phyloP scores from a whole-genome alignment of 2,797 vertebrate species.

The Syngnathus acus region DNA sequence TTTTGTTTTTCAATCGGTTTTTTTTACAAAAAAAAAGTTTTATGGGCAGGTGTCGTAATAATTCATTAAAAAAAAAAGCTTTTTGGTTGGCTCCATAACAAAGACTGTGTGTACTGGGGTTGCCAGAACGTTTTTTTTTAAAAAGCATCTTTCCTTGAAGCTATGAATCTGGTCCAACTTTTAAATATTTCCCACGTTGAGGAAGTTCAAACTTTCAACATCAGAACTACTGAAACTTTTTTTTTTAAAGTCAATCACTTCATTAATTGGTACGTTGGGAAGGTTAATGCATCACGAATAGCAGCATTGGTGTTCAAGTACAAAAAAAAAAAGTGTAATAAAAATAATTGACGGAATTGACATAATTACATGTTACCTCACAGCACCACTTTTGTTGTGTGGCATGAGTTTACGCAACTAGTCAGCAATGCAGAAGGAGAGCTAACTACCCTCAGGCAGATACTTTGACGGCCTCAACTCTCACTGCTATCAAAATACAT shows the following conservation, averaged over 20 bases:
- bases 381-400: conserved; percentile 56
- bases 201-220: no score
- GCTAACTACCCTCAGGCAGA: conserved; percentile 54
- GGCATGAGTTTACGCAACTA: conserved; percentile 63
- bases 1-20: no score
- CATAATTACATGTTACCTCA: conserved; percentile 47
- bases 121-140: not conserved
- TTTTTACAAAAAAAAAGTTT: no score
- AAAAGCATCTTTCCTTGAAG: not conserved
- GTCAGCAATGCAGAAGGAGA: conserved; percentile 66
- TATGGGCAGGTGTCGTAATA: not conserved
- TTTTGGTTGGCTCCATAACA: not conserved
- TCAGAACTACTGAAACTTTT: not conserved
- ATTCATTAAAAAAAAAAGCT: not conserved
- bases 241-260: not conserved
- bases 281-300: not conserved
- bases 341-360: conserved; percentile 6
- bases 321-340: conserved; percentile 24
- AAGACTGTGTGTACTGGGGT: not conserved
- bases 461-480: conserved; percentile 60
- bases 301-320: conserved; percentile 25
- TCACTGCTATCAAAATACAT: conserved; percentile 67
- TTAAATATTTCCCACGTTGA: not conserved
- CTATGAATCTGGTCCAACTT: not conserved
- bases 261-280: not conserved